These are phyloP conservation scores for Hypotaenidia philippensis DNA, from an alignment of 2,797 vertebrate species.

Conservation along the genomic window DNA sequence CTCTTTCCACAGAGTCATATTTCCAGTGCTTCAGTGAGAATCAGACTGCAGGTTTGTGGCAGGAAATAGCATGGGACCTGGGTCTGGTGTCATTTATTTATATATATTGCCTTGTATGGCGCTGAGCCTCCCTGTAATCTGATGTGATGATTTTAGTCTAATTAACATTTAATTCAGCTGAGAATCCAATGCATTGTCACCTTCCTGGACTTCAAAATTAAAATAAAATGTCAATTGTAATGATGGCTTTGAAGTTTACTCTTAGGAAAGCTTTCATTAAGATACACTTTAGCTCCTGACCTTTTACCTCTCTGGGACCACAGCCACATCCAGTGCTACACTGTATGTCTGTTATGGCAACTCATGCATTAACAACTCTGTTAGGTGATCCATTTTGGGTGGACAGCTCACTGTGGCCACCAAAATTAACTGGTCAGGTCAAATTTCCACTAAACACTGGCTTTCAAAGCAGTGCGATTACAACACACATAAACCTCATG, in stretches of 20 bases:
- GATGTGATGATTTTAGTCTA: accelerated
- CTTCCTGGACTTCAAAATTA: not conserved
- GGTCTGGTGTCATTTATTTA: not conserved
- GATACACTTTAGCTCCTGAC: not conserved
- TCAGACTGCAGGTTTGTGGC: not conserved
- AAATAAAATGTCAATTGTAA: not conserved
- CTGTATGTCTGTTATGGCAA: not conserved
- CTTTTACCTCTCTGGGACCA: not conserved
- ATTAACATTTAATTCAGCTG: not conserved
- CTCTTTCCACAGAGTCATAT: not conserved
- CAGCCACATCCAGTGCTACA: not conserved
- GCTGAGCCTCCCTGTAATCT: not conserved
- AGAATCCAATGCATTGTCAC: not conserved
- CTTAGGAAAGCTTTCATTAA: not conserved
- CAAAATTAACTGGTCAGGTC: not conserved
- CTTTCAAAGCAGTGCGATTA: not conserved
- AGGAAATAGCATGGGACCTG: not conserved
- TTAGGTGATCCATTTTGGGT: not conserved
- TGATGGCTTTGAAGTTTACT: not conserved
- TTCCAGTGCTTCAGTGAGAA: not conserved
- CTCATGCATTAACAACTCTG: not conserved
- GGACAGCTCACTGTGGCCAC: not conserved
- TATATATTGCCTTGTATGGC: accelerated
- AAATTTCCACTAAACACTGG: not conserved
- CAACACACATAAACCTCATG: not conserved